Conservation (phyloP, 2,113 vertebrate species). For the Greenwoodochromis staneri region DNA sequence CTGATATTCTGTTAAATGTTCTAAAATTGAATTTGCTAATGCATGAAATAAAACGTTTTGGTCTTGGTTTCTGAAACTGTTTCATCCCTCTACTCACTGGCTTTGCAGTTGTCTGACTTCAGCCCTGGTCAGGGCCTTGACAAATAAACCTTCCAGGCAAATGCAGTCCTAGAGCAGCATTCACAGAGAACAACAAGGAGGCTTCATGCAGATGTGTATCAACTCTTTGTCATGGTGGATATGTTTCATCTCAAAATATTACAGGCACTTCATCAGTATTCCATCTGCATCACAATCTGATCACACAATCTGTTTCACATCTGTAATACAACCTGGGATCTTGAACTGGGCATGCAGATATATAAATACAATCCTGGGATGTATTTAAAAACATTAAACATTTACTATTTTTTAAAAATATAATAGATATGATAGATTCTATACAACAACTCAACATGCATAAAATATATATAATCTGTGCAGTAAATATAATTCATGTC, state of each 20-base stretch:
- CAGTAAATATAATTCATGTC: slow-evolving; percentile 9
- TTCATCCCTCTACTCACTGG: not conserved
- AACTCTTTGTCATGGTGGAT: not conserved
- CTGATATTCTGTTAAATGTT: not conserved
- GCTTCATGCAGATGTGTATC: slow-evolving; percentile 50
- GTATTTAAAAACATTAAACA: slow-evolving; percentile 1
- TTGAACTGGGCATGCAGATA: slow-evolving; percentile 34
- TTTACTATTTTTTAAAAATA: slow-evolving; percentile 37
- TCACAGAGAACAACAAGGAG: slow-evolving; percentile 28
- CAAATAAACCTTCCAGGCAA: slow-evolving; percentile 7
- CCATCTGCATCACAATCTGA: slow-evolving; percentile 21
- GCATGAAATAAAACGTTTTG: not conserved
- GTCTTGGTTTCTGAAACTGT: not conserved
- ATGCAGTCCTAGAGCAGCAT: slow-evolving; percentile 29
- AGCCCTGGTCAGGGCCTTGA: slow-evolving; percentile 28
- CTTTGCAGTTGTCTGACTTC: not conserved
- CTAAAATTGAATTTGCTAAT: not conserved
- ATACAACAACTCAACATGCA: slow-evolving; percentile 52
- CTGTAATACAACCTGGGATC: not conserved
- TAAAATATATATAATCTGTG: slow-evolving; percentile 31
- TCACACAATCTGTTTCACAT: not conserved
- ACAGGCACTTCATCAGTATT: slow-evolving; percentile 63
- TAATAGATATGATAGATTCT: slow-evolving; percentile 30
- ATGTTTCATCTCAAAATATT: slow-evolving; percentile 14
- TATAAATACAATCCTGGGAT: not conserved